Base-by-base conservation (phyloP, 2,113 vertebrate species). In the Perca fluviatilis region DNA sequence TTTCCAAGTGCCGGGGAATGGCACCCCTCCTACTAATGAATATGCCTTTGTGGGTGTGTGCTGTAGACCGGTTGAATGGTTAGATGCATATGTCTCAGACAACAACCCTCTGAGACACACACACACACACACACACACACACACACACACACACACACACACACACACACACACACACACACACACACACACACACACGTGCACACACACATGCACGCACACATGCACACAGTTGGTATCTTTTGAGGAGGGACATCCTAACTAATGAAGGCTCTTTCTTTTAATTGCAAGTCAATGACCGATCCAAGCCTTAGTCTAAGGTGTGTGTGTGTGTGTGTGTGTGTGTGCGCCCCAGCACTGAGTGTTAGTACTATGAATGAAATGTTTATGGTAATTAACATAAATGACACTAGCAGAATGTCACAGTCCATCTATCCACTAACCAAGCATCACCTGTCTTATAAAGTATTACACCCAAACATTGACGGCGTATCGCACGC, bases 251-350 rank as follows among this genome's bases (percentile, higher is more conserved):
- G 71, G 60, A 77, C 64, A 80, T 77, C 80, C 77, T 75, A 86
- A 85, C 82, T 86, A 91, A 91, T 87, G 88, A 87, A 80, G 72
- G 60, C 79, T 65, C 79, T 79, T 79, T 79, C 51, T 74, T 85
- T 85, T 93, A 90, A 89, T 86, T 80, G 78, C 72, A 81, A 79
- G 77, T 82, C 87, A 90, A 92, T 89, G 89, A 91, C 87, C 76
- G 88, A 40, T 86, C 49, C 62, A 75, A 63, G 82, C 66, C 61
- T 49, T 78, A 82, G 90, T 68, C 76, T 85, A 66, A 83, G 65
- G 90, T 77, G 74, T 61, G 73, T 64, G 58, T 54, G 53, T 53
- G 49, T 53, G 66, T 36, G 18, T 68, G 66, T 30, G 23, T 43
- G 36, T 19, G 27, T 23, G 43, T 80, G 70, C 76, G 11, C 58